Evolutionary conservation across 2,797 vertebrate species (phyloP), one percentile per base, ranked within the genome.

Genomic region (Phoxinus dragarum): DNA sequence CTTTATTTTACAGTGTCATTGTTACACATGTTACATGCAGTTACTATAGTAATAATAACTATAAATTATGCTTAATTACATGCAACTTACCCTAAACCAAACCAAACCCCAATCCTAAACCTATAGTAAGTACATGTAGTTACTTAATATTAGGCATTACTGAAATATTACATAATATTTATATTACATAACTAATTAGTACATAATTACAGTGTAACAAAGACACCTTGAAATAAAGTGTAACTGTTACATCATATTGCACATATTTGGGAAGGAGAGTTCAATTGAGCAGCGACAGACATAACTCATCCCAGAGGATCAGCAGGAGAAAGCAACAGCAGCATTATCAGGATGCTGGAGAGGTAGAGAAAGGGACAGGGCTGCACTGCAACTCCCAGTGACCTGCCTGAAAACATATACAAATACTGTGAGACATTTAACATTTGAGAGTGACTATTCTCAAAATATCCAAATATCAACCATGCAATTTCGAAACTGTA

Each of bases 341-440:
- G 88, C 91, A 93, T 87, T 86, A 94, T 92, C 94, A 95, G 91
- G 90, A 95, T 86, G 88, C 90, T 92, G 89, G 92, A 82, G 67
- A 91, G 86, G 81, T 92, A 84, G 88, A 92, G 93, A 84, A 91
- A 68, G 52, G 87, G 90, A 90, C 92, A 92, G 82, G 93, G 89
- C 80, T 84, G 83, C 82, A 92, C 82, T 0, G 81, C 77, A 88
- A 90, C 61, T 81, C 92, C 95, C 64, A 81, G 84, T 73, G 95
- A 96, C 87, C 82, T 92, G 73, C 92, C 95, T 96, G 71, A 83
- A 75, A 87, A 88, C 76, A 89, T 23, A 83, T 23, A 87, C 64
- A 93, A 84, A 56, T n/a, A 81, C 34, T 14, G 42, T 81, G 34
- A 81, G 84, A 83, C 87, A 91, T 47, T 16, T 38, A 75, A 36